phyloP scores from a whole-genome alignment of 2,888 invertebrate genomes.

The Drosophila nr. medialis region DNA sequence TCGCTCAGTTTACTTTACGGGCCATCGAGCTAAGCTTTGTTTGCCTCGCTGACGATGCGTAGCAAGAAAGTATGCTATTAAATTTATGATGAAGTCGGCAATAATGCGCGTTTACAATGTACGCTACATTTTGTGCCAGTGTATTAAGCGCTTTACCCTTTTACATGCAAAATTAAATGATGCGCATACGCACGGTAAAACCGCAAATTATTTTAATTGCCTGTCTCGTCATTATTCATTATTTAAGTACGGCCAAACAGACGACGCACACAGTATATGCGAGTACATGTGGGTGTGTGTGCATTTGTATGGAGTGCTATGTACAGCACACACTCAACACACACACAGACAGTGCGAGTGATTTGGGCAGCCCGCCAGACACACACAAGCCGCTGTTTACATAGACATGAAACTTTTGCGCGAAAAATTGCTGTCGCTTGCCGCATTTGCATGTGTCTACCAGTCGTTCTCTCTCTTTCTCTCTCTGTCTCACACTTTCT shows the following conservation, averaged over 20 bases:
- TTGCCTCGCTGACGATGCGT: slow-evolving; percentile 22
- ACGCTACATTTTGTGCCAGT: slow-evolving; percentile 53
- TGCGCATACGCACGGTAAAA: slow-evolving; percentile 83
- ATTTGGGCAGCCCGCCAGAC: slow-evolving; percentile 53
- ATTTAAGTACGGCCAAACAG: slow-evolving; percentile 80
- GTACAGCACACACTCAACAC: slow-evolving; percentile 29
- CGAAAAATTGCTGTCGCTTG: slow-evolving; percentile 65
- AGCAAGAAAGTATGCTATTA: slow-evolving; percentile 40
- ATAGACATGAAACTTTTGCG: slow-evolving; percentile 75
- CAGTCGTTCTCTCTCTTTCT: slow-evolving; percentile 8
- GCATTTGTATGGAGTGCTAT: slow-evolving; percentile 32
- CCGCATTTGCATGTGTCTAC: slow-evolving; percentile 41
- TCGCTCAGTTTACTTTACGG: slow-evolving; percentile 38
- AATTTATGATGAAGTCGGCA: background rate
- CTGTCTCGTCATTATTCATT: slow-evolving; percentile 84
- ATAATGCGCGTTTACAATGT: slow-evolving; percentile 5
- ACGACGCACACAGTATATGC: slow-evolving; percentile 42
- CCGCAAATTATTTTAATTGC: slow-evolving; percentile 84
- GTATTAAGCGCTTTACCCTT: slow-evolving; percentile 78
- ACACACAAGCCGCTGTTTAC: slow-evolving; percentile 78
- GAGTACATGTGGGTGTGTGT: slow-evolving; percentile 5
- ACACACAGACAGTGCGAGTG: slow-evolving; percentile 28
- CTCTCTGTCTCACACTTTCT: background rate
- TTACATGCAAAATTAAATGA: slow-evolving; percentile 82
- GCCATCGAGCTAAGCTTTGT: slow-evolving; percentile 37